phyloP scores from a whole-genome alignment of 2,797 vertebrate species.

The Lepidocolaptes lacrymiger region DNA sequence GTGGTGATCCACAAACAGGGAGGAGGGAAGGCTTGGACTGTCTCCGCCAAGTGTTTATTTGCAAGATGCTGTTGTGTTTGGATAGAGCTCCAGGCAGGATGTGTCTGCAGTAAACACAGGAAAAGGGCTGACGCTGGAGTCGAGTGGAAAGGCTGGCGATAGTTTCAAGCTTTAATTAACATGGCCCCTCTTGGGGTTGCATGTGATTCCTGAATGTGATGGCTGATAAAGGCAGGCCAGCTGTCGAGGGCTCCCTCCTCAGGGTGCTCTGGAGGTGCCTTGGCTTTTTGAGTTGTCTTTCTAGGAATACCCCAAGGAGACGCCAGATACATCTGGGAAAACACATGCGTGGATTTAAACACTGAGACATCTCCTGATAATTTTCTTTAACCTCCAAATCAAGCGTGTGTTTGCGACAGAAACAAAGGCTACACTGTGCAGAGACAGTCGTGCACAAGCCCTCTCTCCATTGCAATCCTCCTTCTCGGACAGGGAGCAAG shows the following conservation, averaged over 20 bases:
- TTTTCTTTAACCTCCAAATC: not conserved
- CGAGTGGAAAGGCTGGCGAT: not conserved
- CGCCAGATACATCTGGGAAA: not conserved
- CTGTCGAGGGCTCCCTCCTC: not conserved
- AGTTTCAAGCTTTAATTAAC: constrained; percentile 19
- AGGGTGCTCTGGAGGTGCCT: not conserved
- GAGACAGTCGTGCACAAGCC: not conserved
- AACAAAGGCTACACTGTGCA: not conserved
- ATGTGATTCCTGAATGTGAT: not conserved
- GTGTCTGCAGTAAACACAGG: constrained; percentile 61
- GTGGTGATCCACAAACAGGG: not conserved
- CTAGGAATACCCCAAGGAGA: not conserved
- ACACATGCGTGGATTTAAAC: not conserved
- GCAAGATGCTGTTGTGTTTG: constrained; percentile 35
- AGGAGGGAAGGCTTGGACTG: not conserved
- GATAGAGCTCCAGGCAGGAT: constrained; percentile 39
- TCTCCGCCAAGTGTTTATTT: not conserved
- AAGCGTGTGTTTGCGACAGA: not conserved
- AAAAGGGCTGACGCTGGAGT: constrained; percentile 46
- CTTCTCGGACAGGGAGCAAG: not conserved
- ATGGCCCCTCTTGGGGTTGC: not conserved
- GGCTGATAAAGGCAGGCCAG: not conserved
- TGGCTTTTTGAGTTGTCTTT: not conserved
- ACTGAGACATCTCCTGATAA: not conserved
- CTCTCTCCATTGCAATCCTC: not conserved